phyloP scores from a whole-genome alignment of 1,140 invertebrate genomes.

The Drepana arcuata region DNA sequence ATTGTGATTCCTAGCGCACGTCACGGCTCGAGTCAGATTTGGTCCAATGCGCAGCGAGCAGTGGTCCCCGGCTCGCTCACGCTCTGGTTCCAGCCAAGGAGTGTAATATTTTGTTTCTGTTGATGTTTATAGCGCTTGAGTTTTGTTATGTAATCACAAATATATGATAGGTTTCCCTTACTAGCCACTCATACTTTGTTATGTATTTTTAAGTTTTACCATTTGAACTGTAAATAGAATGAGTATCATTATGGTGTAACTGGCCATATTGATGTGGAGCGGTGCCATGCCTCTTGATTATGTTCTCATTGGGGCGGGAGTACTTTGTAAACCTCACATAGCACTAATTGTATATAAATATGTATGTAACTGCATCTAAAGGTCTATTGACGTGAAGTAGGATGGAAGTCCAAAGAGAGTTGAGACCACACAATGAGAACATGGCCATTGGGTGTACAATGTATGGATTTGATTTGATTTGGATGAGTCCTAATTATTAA shows the following conservation, averaged over 20 bases:
- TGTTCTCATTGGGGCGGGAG: conserved; percentile 14
- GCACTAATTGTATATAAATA: too few relatives aligned
- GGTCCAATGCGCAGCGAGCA: too few relatives aligned
- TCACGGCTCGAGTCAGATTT: not conserved
- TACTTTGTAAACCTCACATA: too few relatives aligned
- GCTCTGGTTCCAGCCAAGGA: conserved; percentile 14
- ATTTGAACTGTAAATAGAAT: conserved; percentile 54
- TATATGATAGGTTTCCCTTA: conserved; percentile 48
- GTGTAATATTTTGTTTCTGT: conserved; percentile 46
- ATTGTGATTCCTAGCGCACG: too few relatives aligned
- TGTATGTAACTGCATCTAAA: too few relatives aligned
- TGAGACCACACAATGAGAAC: too few relatives aligned
- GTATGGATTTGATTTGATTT: too few relatives aligned
- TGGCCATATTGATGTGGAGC: conserved; percentile 22
- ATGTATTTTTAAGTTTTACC: conserved; percentile 66
- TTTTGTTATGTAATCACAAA: conserved; percentile 59
- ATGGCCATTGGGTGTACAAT: too few relatives aligned
- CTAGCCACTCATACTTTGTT: conserved; percentile 60
- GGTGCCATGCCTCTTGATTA: conserved; percentile 14
- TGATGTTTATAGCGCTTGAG: conserved; percentile 53
- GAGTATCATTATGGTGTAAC: conserved; percentile 31
- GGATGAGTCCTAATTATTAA: too few relatives aligned
- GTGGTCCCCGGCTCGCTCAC: too few relatives aligned
- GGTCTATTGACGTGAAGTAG: too few relatives aligned
- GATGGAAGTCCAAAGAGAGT: too few relatives aligned